Base-by-base conservation (phyloP, 2,797 vertebrate genomes). In the Anabas testudineus region DNA sequence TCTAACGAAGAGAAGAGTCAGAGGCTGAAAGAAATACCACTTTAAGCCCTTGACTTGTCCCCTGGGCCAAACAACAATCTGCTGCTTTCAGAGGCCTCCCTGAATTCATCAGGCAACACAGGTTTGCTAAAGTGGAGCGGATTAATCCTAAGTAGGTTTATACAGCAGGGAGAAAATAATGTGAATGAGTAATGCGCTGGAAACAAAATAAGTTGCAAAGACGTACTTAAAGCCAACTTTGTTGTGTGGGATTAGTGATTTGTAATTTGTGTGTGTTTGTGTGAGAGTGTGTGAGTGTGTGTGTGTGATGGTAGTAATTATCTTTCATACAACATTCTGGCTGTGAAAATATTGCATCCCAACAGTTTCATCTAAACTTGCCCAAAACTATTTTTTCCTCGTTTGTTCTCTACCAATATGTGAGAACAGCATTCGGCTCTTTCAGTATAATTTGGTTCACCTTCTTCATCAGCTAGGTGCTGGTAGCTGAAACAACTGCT, bases 91-190 rank as follows among this genome's bases (percentile, higher is more conserved):
- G 45, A 82, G 47, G 53, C 63, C 64, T 61, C 73, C 64, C 69
- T 46, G 41, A 82, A 78, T 47, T 72, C 70, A 84, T 78, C 80
- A 84, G 70, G 49, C 62, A 73, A 72, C 73, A 64, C 54, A 54
- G 54, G 78, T 74, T 80, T 36, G 53, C 62, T 67, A 63, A 80
- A 78, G 74, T 74, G 65, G 53, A 67, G 67, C 48, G 18, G 76
- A 86, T 85, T 85, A 84, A 56, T 72, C 22, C 42, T 54, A 80
- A 74, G 57, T 58, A 68, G 57, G 63, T 71, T 42, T 46, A 42
- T 32, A 67, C 45, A 74, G 47, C 39, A 1, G 24, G 30, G 60
- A 51, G 51, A 68, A 61, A 74, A 71, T 28, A 16, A 32, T 37
- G 57, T 61, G 57, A 67, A 68, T 67, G 65, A 74, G 37, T 58